phyloP scores from a whole-genome alignment of 1,140 invertebrate genomes.

The Lutraria rhynchaena region DNA sequence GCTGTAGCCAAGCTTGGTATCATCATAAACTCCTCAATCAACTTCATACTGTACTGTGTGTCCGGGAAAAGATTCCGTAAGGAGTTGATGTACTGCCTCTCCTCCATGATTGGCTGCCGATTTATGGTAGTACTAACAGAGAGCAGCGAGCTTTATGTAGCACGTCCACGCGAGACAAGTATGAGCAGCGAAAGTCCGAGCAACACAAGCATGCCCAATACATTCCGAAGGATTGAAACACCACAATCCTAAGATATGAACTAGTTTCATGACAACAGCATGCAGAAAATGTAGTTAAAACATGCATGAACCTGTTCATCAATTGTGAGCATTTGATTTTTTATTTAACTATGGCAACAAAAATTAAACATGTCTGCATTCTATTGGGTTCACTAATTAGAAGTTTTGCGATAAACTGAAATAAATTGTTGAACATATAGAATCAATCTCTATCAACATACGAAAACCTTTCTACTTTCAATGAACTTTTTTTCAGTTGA shows the following conservation, averaged over 20 bases:
- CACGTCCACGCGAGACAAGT: neutral
- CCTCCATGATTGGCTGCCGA: neutral
- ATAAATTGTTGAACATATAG: too few relatives aligned
- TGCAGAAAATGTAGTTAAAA: too few relatives aligned
- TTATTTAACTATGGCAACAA: too few relatives aligned
- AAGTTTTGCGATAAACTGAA: too few relatives aligned
- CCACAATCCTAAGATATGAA: neutral
- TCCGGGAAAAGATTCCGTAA: slow-evolving; percentile 69
- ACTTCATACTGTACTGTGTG: slow-evolving; percentile 75
- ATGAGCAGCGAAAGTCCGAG: neutral
- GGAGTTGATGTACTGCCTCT: slow-evolving; percentile 54
- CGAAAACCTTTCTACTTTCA: too few relatives aligned
- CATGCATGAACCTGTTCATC: too few relatives aligned
- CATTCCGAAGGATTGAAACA: slow-evolving; percentile 1
- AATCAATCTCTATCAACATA: too few relatives aligned
- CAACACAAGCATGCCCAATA: neutral
- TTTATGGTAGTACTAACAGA: neutral
- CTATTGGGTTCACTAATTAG: too few relatives aligned
- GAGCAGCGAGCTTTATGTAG: slow-evolving; percentile 4
- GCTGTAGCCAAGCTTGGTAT: slow-evolving; percentile 67
- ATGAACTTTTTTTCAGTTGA: too few relatives aligned
- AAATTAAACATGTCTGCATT: too few relatives aligned
- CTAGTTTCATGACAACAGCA: too few relatives aligned
- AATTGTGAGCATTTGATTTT: too few relatives aligned
- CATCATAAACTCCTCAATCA: slow-evolving; percentile 72